Conservation (phyloP, 1,140 invertebrate species). For the Medauroidea extradentata region DNA sequence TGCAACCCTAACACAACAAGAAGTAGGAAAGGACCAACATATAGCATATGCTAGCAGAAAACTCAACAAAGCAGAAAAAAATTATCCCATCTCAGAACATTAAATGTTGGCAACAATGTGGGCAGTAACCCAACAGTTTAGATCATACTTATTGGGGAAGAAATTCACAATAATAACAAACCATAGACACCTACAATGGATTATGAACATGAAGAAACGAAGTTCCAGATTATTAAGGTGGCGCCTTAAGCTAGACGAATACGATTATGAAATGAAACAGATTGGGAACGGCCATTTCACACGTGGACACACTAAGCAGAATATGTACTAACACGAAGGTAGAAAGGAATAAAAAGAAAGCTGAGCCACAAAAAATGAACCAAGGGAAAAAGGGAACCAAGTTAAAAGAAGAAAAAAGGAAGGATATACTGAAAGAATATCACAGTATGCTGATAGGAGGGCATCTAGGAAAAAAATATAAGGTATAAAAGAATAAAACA, state of each 20-base stretch:
- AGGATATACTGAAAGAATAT: background rate
- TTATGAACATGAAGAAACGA: constrained; percentile 33
- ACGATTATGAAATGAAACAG: constrained; percentile 31
- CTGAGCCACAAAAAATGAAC: no score
- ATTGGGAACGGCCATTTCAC: constrained; percentile 1
- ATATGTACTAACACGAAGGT: background rate
- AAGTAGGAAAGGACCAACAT: background rate
- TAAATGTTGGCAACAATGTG: constrained; percentile 20
- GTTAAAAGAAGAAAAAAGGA: no score
- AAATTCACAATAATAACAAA: constrained; percentile 40
- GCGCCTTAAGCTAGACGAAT: constrained; percentile 33
- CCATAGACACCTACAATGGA: constrained; percentile 36
- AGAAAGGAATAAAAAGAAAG: background rate
- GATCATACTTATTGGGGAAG: constrained; percentile 32
- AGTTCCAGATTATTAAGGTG: constrained; percentile 31
- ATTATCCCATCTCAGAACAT: constrained; percentile 30
- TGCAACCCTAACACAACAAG: constrained; percentile 17
- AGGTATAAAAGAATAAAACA: background rate
- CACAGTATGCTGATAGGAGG: background rate
- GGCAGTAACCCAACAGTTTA: constrained; percentile 30
- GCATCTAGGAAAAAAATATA: background rate
- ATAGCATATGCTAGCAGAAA: constrained; percentile 18
- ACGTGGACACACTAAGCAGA: constrained; percentile 5
- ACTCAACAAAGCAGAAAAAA: constrained; percentile 20
- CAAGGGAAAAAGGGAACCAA: no score